Conservation (phyloP, 2,797 vertebrate species). For the Poeciliopsis turneri region DNA sequence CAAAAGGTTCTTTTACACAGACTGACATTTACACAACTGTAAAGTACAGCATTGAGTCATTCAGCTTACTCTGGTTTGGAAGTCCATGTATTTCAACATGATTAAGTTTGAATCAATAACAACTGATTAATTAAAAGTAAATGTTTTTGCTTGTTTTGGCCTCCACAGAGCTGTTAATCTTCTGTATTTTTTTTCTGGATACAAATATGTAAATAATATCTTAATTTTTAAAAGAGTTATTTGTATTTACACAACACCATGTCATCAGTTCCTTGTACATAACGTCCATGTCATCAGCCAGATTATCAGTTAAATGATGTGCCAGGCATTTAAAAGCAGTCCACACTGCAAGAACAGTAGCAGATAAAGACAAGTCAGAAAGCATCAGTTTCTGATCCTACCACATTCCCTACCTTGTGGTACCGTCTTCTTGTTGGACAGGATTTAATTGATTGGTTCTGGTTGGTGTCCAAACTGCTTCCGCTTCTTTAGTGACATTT, state of each 20-base stretch:
- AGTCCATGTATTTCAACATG: neutral
- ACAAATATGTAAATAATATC: neutral
- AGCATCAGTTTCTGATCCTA: no score
- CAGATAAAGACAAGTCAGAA: no score
- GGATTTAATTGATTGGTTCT: neutral
- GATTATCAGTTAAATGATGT: no score
- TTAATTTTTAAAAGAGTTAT: neutral
- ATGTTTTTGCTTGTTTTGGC: neutral
- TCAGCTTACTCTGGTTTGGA: neutral
- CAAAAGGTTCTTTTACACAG: neutral
- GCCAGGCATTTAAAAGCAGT: no score
- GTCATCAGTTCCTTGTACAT: no score
- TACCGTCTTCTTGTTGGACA: neutral
- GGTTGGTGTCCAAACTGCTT: neutral
- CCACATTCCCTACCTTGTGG: neutral
- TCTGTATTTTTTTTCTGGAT: neutral
- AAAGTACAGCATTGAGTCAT: neutral
- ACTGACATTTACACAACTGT: neutral
- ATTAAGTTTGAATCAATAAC: neutral
- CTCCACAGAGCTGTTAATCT: neutral
- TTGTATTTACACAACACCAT: neutral
- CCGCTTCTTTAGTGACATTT: neutral
- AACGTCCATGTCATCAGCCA: no score
- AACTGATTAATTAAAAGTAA: no score
- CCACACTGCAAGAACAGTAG: no score